Base-by-base conservation (phyloP, 2,113 vertebrate genomes). In the Holacanthus passer region DNA sequence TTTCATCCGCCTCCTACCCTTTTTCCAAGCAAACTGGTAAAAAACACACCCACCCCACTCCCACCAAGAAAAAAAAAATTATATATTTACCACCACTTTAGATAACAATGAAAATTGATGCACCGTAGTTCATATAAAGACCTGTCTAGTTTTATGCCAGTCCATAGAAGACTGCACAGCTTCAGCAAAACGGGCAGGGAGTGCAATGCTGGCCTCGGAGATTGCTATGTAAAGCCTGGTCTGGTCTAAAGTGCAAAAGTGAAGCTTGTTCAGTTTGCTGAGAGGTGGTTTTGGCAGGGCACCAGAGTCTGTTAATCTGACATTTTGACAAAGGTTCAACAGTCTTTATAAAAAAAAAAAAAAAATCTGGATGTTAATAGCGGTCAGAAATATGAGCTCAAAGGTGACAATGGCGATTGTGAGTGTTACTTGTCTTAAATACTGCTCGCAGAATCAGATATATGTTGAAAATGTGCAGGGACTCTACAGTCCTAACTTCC, bases 201-300 rank as follows among this genome's bases (percentile, higher is more conserved):
- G 2, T 17, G 52, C 2, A 12, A 45, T 0, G 10, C 31, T 70
- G 65, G 43, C 79, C 48, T 35, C 77, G 45, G 24, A 29, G 68
- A 37, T 60, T 41, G 16, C 29, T 47, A 19, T 68, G 64, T 78
- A 73, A 85, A 87, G 70, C 24, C 7, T 10, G 24, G 27, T 63
- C 31, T 62, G 60, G 89, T 92, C 80, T 76, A 84, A 92, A 90
- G 89, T 81, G 59, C 91, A 88, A 32, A 56, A 35, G 53, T 63
- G 71, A 77, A 2, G 29, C 2, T 48, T 48, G 41, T 11, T 74
- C 50, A 82, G 56, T 58, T 81, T 72, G 37, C 79, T 83, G 37
- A 63, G 32, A 29, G 71, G 53, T 81, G 29, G 27, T 70, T 86
- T 90, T 86, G 69, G 85, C 80, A 90, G 69, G n/a, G 3, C 27